Percentiles rank a stretch among this genome's conserved stretches.
phyloP scores from a whole-genome alignment of 2,113 vertebrate species.

The Quiscalus mexicanus region DNA sequence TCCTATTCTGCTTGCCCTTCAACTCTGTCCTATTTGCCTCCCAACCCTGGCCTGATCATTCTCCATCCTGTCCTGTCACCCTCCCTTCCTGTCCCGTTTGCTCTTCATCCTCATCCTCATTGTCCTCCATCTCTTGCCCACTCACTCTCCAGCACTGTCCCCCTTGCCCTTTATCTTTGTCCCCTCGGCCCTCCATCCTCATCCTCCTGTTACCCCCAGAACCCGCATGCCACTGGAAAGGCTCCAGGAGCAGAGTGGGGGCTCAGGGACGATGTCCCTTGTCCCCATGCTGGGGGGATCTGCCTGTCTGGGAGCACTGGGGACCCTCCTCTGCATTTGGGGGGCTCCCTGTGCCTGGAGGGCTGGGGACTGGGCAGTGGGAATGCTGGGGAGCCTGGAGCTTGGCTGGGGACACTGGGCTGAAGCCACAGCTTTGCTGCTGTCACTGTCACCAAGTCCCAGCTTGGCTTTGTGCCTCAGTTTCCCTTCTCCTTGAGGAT shows the following conservation, averaged over 20 bases:
- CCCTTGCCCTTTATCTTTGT: too few species aligned
- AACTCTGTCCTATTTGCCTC: accelerated
- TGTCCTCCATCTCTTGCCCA: neutral
- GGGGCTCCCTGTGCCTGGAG: neutral
- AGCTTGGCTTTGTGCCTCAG: neutral
- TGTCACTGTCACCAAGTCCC: neutral
- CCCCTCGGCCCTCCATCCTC: neutral
- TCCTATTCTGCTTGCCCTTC: neutral
- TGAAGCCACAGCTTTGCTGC: neutral
- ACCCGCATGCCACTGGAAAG: accelerated
- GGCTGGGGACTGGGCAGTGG: accelerated
- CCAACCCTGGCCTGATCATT: neutral
- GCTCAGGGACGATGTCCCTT: neutral
- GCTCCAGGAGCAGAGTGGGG: neutral
- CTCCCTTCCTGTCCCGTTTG: neutral
- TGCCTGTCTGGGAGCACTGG: neutral
- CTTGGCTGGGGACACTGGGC: neutral
- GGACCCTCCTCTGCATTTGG: neutral
- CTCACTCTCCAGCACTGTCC: neutral
- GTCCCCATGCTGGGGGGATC: accelerated
- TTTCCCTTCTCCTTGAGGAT: neutral
- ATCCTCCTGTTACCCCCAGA: neutral
- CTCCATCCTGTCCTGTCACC: neutral
- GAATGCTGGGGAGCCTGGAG: neutral
- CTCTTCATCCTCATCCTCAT: neutral